Percentiles rank a stretch among this genome's conserved stretches.
Evolutionary conservation across 2,888 invertebrate genomes (phyloP).

Genomic region (Drosophila emarginata): DNA sequence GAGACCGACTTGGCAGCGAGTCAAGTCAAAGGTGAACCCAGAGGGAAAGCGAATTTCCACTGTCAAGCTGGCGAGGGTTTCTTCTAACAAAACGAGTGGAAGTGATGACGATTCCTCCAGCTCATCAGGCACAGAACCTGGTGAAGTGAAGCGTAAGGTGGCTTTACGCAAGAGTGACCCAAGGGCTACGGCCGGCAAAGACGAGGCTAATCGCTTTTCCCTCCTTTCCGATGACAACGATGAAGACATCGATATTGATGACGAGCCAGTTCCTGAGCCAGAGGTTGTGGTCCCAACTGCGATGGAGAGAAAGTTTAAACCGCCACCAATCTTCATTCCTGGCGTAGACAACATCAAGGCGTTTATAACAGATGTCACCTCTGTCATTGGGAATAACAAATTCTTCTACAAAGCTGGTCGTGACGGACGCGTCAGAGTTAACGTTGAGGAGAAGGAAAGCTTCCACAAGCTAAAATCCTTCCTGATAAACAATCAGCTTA

Average conservation of each 20-base stretch:
- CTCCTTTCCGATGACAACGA: neutral
- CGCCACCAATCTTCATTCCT: neutral
- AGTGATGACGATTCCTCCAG: no score
- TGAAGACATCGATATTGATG: neutral
- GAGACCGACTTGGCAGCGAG: neutral
- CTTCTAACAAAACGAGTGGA: no score
- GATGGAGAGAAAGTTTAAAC: neutral
- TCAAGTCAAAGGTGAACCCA: neutral
- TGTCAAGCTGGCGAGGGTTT: no score
- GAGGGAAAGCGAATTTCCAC: neutral
- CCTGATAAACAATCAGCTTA: no score
- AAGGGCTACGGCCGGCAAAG: neutral
- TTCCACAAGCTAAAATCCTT: no score
- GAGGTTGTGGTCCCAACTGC: neutral
- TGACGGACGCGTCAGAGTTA: no score
- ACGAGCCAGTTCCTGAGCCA: neutral
- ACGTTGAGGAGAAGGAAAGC: no score
- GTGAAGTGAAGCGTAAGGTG: neutral
- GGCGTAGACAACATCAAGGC: neutral
- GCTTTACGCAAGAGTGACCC: neutral
- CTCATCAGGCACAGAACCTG: neutral
- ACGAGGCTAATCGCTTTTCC: neutral
- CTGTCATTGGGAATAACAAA: neutral
- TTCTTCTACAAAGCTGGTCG: neutral
- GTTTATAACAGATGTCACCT: neutral